Percentiles rank a stretch among this genome's conserved stretches.
phyloP scores from a whole-genome alignment of 2,113 vertebrate species.

The Danio rerio region GRCz12tu NC_133182.1:37439001-37439500 shows the following conservation, averaged over 20 bases:
- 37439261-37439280: conserved; percentile 92
- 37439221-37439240: conserved; percentile 93
- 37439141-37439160: conserved; percentile 68
- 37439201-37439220: conserved; percentile 85
- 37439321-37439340: conserved; percentile 77
- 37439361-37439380: conserved; percentile 92
- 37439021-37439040: conserved; percentile 69
- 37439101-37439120: conserved; percentile 74
- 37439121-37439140: conserved; percentile 75
- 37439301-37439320: conserved; percentile 98
- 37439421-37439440: conserved; percentile 83
- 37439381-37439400: conserved; percentile 90
- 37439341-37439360: conserved; percentile 83
- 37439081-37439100: conserved; percentile 77
- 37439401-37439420: conserved; percentile 93
- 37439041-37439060: conserved; percentile 81
- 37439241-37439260: conserved; percentile 98
- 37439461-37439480: conserved; percentile 74
- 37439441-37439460: conserved; percentile 79
- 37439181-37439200: conserved; percentile 93
- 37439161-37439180: conserved; percentile 83
- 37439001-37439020: conserved; percentile 62
- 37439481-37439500: conserved; percentile 12
- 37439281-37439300: conserved; percentile 99
- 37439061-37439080: conserved; percentile 75